Base-by-base conservation (phyloP, 2,797 vertebrate species). In the Crenuchus spilurus region DNA sequence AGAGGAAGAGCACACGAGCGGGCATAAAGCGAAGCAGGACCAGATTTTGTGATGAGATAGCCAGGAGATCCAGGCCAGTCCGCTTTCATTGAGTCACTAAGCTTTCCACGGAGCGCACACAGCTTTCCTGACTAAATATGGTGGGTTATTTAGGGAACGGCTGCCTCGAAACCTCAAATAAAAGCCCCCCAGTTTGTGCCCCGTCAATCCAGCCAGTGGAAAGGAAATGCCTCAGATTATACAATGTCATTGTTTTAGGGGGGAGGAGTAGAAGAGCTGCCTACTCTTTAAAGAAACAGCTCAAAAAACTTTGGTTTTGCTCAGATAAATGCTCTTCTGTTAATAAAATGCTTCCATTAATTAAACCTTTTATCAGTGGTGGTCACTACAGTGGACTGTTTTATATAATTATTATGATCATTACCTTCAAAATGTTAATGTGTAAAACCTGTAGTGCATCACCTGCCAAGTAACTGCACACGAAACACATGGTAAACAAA, bases 201-300 rank as follows among this genome's bases (percentile, higher is more conserved):
- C 72, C 18, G 61, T 70, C 72, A 41, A 78, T 68, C 26, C 73
- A 65, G 24, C 44, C 82, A 48, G 42, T 20, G n/a, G 42, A 31
- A 75, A 11, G 72, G 80, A 84, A 75, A 86, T 79, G 67, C 84
- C 79, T 80, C 73, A 78, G 75, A 71, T 76, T 71, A 87, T 80
- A 41, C 39, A 24, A 70, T 55, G 41, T 46, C 64, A 44, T 74
- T 65, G 64, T 74, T 75, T 33, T 70, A 33, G 66, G 41, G 10
- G 62, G 33, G 5, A 2, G 48, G 22, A 37, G 7, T 64, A 37
- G 13, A 48, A 44, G 41, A 52, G 57, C 18, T 22, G 60, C 66
- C 30, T 16, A n/a, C 16, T 52, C 28, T 46, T 51, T 61, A 39
- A 81, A 48, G 44, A 11, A 42, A 42, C 3, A n/a, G n/a, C n/a